These are phyloP conservation scores for Manduca sexta DNA, from an alignment of 1,140 invertebrate species.

Conservation along the genomic window DNA sequence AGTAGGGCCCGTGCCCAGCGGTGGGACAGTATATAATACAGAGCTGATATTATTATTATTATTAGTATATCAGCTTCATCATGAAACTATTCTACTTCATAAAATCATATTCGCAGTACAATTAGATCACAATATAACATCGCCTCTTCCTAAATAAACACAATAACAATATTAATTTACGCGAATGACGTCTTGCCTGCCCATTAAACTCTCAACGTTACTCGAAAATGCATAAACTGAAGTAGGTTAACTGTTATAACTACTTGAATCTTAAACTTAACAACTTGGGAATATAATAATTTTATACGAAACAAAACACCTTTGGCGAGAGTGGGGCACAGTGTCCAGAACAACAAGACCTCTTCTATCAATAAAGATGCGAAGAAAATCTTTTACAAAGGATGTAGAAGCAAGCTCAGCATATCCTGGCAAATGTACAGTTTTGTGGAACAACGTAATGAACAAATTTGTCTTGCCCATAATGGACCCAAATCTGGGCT, in stretches of 20 bases:
- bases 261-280: neutral
- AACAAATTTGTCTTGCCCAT: constrained; percentile 11
- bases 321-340: no score
- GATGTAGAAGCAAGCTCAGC: neutral
- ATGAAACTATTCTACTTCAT: no score
- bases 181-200: no score
- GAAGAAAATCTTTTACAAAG: neutral
- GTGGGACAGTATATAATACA: no score
- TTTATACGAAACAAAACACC: neutral
- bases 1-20: no score
- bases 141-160: no score
- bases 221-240: neutral
- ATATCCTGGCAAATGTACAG: neutral
- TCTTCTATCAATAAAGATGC: neutral
- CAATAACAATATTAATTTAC: no score
- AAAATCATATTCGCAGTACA: no score
- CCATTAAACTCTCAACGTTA: no score
- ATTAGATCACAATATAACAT: no score
- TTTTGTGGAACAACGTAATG: constrained; percentile 7
- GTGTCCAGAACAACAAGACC: neutral
- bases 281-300: neutral
- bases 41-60: no score
- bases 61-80: no score
- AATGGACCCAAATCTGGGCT: constrained; percentile 10
- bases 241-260: neutral